A percentile compares a stretch with the other conserved stretches of the same genome.
phyloP scores from a whole-genome alignment of 2,797 vertebrate genomes.

The Cyprinella venusta region DNA sequence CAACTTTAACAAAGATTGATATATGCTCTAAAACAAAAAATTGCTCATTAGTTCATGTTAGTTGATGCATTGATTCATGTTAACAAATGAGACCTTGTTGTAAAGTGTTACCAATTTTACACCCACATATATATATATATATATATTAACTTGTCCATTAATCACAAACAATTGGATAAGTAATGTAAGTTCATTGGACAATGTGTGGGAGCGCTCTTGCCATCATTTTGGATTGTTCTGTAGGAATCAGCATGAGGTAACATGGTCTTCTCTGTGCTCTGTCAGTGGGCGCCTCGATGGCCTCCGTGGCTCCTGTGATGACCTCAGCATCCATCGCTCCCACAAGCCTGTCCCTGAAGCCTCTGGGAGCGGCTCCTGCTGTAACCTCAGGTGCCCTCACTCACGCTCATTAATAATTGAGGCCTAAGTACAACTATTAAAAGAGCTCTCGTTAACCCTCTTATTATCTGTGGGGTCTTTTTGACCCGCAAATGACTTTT shows the following conservation, averaged over 20 bases:
- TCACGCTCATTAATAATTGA: neutral
- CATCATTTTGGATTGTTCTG: neutral
- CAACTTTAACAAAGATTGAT: too few relatives aligned
- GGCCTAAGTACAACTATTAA: neutral
- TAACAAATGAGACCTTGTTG: neutral
- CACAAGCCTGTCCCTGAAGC: conserved; percentile 75
- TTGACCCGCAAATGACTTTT: too few relatives aligned
- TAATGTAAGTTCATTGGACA: neutral
- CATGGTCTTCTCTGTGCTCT: neutral
- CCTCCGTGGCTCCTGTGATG: conserved; percentile 55
- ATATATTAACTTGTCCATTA: too few relatives aligned
- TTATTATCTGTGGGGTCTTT: too few relatives aligned
- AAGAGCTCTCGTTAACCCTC: too few relatives aligned
- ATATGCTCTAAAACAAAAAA: neutral
- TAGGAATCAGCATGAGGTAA: neutral
- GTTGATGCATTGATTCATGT: neutral
- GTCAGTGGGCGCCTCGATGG: conserved; percentile 54
- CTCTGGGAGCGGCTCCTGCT: conserved; percentile 66
- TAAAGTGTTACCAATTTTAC: neutral
- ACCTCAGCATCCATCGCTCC: conserved; percentile 62
- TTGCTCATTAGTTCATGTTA: too few relatives aligned
- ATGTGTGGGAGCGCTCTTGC: neutral
- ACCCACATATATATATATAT: too few relatives aligned
- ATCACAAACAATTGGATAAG: neutral
- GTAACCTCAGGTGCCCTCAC: conserved; percentile 34